These are phyloP conservation scores for Bostrychus sinensis DNA, from an alignment of 2,113 vertebrate genomes.

Conservation along the genomic window DNA sequence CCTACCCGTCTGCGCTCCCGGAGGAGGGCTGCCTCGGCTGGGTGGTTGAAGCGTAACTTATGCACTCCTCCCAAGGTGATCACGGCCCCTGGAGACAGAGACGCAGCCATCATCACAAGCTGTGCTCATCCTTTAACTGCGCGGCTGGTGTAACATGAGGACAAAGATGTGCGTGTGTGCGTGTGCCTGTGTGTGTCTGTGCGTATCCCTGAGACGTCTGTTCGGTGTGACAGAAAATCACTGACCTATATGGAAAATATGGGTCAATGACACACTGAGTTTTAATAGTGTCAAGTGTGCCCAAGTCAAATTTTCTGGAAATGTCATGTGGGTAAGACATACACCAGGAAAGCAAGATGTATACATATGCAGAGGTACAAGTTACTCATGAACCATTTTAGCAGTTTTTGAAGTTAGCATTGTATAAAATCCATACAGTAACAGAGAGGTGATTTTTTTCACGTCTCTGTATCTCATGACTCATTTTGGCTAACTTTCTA, in stretches of 20 bases:
- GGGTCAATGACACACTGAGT: background rate
- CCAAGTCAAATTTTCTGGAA: conserved; percentile 16
- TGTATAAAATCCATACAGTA: no score
- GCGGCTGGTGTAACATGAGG: conserved; percentile 9
- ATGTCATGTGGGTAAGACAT: background rate
- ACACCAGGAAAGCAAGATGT: background rate
- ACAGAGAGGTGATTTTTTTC: no score
- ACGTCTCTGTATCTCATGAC: no score
- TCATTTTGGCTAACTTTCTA: no score
- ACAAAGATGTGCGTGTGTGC: background rate
- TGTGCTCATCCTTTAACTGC: conserved; percentile 22
- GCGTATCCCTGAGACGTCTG: conserved; percentile 4
- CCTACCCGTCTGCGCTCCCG: conserved; percentile 88
- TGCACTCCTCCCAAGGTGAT: conserved; percentile 89
- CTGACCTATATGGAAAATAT: conserved; percentile 14
- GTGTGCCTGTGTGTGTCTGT: background rate
- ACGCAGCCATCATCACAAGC: conserved; percentile 29
- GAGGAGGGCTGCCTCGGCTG: conserved; percentile 90
- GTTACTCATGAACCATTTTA: no score
- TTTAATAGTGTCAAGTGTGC: background rate
- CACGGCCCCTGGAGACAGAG: conserved; percentile 82
- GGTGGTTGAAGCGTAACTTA: conserved; percentile 96
- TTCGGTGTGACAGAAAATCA: conserved; percentile 6
- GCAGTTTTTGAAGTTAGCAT: no score
- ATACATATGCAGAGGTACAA: no score